Percentiles rank a stretch among this genome's conserved stretches.
phyloP scores from a whole-genome alignment of 2,797 vertebrate species.

The Fratercula arctica region DNA sequence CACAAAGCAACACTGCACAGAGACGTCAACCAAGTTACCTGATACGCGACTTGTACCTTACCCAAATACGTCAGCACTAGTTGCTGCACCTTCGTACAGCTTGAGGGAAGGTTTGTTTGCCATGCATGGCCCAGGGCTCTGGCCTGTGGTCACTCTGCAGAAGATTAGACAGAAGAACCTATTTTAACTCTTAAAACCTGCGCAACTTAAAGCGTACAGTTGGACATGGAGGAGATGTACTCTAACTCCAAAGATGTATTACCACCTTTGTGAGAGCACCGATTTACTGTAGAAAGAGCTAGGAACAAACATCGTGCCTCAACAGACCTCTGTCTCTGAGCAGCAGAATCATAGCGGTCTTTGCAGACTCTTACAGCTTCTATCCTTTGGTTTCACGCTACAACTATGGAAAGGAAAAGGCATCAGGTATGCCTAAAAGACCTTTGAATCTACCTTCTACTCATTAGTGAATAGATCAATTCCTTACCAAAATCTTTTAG shows the following conservation, averaged over 20 bases:
- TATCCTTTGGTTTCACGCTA: background rate
- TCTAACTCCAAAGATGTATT: background rate
- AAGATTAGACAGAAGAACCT: background rate
- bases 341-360: background rate
- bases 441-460: background rate
- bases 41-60: background rate
- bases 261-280: background rate
- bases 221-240: background rate
- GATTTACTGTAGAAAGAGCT: background rate
- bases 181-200: background rate
- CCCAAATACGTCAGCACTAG: background rate
- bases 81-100: background rate
- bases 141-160: background rate
- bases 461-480: background rate
- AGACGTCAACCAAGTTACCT: background rate
- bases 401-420: background rate
- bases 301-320: background rate
- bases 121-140: background rate
- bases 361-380: background rate
- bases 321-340: background rate
- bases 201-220: background rate
- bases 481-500: background rate
- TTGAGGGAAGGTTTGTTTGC: background rate
- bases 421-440: background rate
- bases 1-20: background rate